phyloP scores from a whole-genome alignment of 2,888 invertebrate species.

The Hypena proboscidalis region DNA sequence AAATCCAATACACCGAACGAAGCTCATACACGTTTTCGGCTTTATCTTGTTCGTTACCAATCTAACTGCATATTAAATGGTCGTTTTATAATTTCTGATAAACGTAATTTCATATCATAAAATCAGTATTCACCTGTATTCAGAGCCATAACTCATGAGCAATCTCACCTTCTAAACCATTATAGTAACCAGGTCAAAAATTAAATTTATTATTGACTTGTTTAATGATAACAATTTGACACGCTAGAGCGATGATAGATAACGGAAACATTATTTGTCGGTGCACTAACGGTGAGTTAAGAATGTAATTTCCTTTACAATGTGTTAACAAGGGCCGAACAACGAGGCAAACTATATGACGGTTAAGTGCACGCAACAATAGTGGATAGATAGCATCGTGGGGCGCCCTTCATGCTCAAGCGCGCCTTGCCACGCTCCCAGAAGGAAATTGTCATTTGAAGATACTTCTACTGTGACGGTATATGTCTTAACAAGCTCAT shows the following conservation, averaged over 20 bases:
- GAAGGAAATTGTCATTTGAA: slow-evolving; percentile 49
- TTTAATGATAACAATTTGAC: slow-evolving; percentile 75
- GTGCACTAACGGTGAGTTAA: slow-evolving; percentile 70
- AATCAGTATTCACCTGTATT: slow-evolving; percentile 27
- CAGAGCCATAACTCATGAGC: slow-evolving; percentile 26
- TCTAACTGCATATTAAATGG: slow-evolving; percentile 21
- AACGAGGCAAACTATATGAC: slow-evolving; percentile 70
- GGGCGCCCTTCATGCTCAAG: slow-evolving; percentile 57
- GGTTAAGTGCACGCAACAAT: slow-evolving; percentile 83
- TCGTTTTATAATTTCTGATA: slow-evolving; percentile 24
- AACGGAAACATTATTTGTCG: slow-evolving; percentile 75
- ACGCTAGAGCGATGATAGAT: slow-evolving; percentile 75
- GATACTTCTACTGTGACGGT: slow-evolving; percentile 22
- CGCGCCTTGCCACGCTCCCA: slow-evolving; percentile 53
- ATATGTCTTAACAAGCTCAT: slow-evolving; percentile 15
- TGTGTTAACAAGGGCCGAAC: slow-evolving; percentile 81
- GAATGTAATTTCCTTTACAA: slow-evolving; percentile 84
- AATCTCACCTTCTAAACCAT: slow-evolving; percentile 35
- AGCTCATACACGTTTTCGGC: slow-evolving; percentile 24
- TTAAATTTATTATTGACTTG: slow-evolving; percentile 60
- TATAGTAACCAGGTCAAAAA: slow-evolving; percentile 42
- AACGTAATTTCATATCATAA: slow-evolving; percentile 32
- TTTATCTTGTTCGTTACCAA: slow-evolving; percentile 19
- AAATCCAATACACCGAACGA: no score
- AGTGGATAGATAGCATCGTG: slow-evolving; percentile 75